Base-by-base conservation (phyloP, 2,113 vertebrate species). In the Naja naja region DNA sequence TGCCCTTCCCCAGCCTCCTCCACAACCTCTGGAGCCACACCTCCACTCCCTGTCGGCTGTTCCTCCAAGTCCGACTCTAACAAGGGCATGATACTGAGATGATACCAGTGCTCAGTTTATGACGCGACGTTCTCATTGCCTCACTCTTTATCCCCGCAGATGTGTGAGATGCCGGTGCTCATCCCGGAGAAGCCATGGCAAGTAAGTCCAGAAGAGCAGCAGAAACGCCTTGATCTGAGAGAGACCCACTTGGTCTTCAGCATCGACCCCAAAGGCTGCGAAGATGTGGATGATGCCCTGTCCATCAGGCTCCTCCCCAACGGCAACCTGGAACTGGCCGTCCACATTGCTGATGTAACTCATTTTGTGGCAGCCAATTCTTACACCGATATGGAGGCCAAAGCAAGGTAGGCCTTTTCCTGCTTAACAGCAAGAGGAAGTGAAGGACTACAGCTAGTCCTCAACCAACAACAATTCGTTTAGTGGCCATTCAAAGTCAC, bases 301-400 rank as follows among this genome's bases (percentile, higher is more conserved):
- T 99, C 99, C 0, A 94, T 99, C 39, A 96, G 98, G 45, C 52
- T 94, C 27, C 96, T 99, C 20, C 95, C 95, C 1, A 97, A 93
- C 0, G 98, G 98, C 11, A 95, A 96, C 87, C 97, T 99, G 6
- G 99, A 99, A 96, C 98, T 99, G 0, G 99, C 99, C 0, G 99
- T 99, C 39, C 99, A 99, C 96, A 99, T 99, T 18, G 99, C 99
- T 0, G 99, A 99, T 0, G 99, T 99, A 23, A 99, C 99, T 0
- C 98, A 99, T 94, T 99, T 99, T 0, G 98, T 99, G 90, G 56
- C 93, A 2, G 96, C 98, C 23, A 98, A 98, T 22, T 99, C 98
- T 2, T 98, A 98, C 34, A 98, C 98, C 0, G 99, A 99, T 60
- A 94, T 98, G 20, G 99, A 99, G 95, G 99, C 99, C 5, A 98